A percentile compares a stretch with the other conserved stretches of the same genome.
phyloP scores from a whole-genome alignment of 2,888 invertebrate species.

The Drosophila heteroneura region DNA sequence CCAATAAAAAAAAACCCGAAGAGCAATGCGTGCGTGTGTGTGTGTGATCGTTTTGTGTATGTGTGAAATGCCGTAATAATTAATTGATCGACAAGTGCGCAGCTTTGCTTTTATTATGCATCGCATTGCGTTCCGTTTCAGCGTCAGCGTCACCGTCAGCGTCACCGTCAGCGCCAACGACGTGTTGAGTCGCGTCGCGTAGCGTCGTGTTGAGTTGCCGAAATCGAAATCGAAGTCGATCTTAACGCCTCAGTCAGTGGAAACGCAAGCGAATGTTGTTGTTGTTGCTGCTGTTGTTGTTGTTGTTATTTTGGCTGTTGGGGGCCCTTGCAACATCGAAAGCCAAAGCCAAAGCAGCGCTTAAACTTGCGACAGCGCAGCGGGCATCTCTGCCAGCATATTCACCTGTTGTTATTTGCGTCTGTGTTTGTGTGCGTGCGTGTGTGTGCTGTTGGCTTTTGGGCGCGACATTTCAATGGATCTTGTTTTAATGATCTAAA shows the following conservation, averaged over 20 bases:
- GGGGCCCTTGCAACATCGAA: conserved; percentile 65
- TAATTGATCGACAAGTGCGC: conserved; percentile 78
- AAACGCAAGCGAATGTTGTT: conserved; percentile 35
- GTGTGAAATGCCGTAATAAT: conserved; percentile 76
- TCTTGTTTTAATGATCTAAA: conserved; percentile 37
- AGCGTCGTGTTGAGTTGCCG: background rate
- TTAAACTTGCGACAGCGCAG: conserved; percentile 50
- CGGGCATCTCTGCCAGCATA: conserved; percentile 37
- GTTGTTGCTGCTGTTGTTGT: conserved; percentile 11
- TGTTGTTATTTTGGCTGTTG: conserved; percentile 20
- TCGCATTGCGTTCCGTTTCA: conserved; percentile 37
- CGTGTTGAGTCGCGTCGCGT: conserved; percentile 10
- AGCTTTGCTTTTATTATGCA: conserved; percentile 73
- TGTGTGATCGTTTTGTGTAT: conserved; percentile 18
- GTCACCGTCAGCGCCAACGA: background rate
- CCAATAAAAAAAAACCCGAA: conserved; percentile 64
- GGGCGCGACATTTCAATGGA: conserved; percentile 34
- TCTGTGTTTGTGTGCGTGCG: background rate
- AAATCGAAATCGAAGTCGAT: conserved; percentile 59
- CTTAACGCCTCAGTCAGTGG: conserved; percentile 26
- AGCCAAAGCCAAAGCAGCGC: conserved; percentile 29
- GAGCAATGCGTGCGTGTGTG: conserved; percentile 20
- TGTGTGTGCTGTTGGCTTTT: background rate
- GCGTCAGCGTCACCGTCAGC: conserved; percentile 1
- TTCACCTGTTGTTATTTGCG: conserved; percentile 63